These are phyloP conservation scores for Mellilla xanthometata DNA, from an alignment of 2,888 invertebrate genomes.

Conservation along the genomic window DNA sequence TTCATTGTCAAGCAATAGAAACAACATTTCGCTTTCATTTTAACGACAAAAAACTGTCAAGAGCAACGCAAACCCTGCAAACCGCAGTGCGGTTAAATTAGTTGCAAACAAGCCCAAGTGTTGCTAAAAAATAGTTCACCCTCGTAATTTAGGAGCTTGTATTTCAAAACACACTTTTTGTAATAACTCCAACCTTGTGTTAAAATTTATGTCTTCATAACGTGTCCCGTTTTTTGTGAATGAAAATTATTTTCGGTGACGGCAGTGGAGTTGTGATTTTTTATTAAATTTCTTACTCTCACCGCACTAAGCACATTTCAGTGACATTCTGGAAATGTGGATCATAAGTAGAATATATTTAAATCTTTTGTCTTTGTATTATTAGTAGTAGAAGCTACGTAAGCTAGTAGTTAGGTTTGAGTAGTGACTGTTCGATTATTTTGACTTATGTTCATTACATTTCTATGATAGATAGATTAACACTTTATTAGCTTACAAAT, in stretches of 20 bases:
- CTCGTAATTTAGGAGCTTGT: slow-evolving; percentile 18
- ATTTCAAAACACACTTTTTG: slow-evolving; percentile 28
- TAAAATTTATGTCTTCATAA: slow-evolving; percentile 35
- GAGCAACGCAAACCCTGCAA: neutral
- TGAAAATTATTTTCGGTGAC: slow-evolving; percentile 19
- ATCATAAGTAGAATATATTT: no score
- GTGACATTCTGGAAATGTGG: no score
- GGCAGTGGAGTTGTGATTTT: slow-evolving; percentile 14
- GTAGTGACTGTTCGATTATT: no score
- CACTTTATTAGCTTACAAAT: no score
- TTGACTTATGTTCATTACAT: no score
- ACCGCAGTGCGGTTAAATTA: slow-evolving; percentile 8
- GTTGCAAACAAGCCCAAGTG: slow-evolving; percentile 8
- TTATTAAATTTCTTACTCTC: slow-evolving; percentile 14
- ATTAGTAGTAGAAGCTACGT: no score
- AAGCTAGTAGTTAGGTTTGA: no score
- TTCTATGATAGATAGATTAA: no score
- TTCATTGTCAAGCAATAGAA: no score
- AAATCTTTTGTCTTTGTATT: no score
- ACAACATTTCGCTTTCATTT: neutral
- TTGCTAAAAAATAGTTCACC: slow-evolving; percentile 21
- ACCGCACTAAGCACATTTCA: no score
- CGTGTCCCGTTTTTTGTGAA: slow-evolving; percentile 20
- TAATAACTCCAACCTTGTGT: slow-evolving; percentile 25
- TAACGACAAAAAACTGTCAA: neutral